Percentiles rank a stretch among this genome's conserved stretches.
These are phyloP conservation scores for Salvelinus sp. DNA, from an alignment of 2,113 vertebrate species.

Conservation along the genomic window DNA sequence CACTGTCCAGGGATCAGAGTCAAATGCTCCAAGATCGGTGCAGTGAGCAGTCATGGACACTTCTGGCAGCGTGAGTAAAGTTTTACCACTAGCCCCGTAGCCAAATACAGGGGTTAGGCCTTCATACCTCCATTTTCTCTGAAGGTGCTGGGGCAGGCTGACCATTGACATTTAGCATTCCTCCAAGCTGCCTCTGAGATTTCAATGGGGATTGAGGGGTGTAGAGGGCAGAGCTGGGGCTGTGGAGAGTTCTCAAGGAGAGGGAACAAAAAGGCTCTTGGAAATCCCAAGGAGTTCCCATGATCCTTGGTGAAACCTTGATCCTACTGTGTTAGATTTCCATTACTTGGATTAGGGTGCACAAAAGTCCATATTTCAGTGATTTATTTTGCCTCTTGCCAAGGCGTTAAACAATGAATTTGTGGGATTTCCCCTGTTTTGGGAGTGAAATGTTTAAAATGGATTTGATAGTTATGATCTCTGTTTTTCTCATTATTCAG, in stretches of 20 bases:
- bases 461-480: slow-evolving; percentile 34
- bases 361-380: slow-evolving; percentile 83
- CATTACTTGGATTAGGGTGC: slow-evolving; percentile 85
- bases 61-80: slow-evolving; percentile 64
- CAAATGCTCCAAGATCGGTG: slow-evolving; percentile 44
- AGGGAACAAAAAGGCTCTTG: slow-evolving; percentile 91
- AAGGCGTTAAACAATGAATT: slow-evolving; percentile 51
- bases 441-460: slow-evolving; percentile 55
- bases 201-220: slow-evolving; percentile 80
- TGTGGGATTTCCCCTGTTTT: slow-evolving; percentile 72
- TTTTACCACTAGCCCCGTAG: slow-evolving; percentile 43
- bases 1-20: slow-evolving; percentile 40
- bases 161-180: slow-evolving; percentile 78
- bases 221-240: slow-evolving; percentile 70
- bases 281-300: slow-evolving; percentile 88
- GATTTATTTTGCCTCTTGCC: slow-evolving; percentile 74
- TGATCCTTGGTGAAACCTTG: slow-evolving; percentile 85
- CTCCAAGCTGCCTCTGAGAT: slow-evolving; percentile 73
- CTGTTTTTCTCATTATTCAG: neutral
- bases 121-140: slow-evolving; percentile 64
- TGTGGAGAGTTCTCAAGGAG: slow-evolving; percentile 76
- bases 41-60: slow-evolving; percentile 60
- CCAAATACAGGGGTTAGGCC: slow-evolving; percentile 55
- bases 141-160: slow-evolving; percentile 74
- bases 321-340: slow-evolving; percentile 82